Base-by-base conservation (phyloP, 2,113 vertebrate species). In the Dryoscopus gambensis region DNA sequence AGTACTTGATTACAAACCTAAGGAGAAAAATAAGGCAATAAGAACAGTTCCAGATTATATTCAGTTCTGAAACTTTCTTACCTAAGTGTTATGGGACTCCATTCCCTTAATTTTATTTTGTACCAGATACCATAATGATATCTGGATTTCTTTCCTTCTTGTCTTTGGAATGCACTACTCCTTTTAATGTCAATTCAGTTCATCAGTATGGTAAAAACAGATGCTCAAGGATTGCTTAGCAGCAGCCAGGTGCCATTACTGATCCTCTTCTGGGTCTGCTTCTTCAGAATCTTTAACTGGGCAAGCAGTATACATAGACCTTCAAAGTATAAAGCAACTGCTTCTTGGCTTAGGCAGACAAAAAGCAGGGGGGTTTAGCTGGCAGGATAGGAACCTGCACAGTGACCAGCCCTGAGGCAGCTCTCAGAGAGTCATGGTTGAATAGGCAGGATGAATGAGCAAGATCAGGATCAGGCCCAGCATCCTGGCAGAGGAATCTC, bases 401-500 rank as follows among this genome's bases (percentile, higher is more conserved):
- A 25, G 9, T 50, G 20, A 46, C 12, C 20, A 55, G 28, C 25
- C 39, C 33, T 23, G 19, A 53, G 30, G 57, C 39, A 75, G 31
- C 9, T 68, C 6, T 25, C 40, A 64, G 49, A 37, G 19, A 53
- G 20, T 27, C 49, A 11, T 7, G 13, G 6, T 0, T 59, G 53
- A 35, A 25, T 31, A 59, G 42, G 18, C 15, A 84, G 27, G 13
- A n/a, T 42, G 15, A 23, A 22, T 50, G 53, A 59, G 5, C 31
- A 93, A 23, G 11, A 27, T 52, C 27, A 44, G n/a, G 24, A 33
- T 60, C 37, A 78, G 14, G 15, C n/a, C 47, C 23, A 35, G 22
- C 0, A 0, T 5, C 25, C 11, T 5, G 2, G 30, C 22, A 87
- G 39, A 8, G 4, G 18, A 46, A n/a, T 7, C 15, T 44, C 24